Conservation (phyloP, 2,888 invertebrate species). For the Oithona nana region DNA sequence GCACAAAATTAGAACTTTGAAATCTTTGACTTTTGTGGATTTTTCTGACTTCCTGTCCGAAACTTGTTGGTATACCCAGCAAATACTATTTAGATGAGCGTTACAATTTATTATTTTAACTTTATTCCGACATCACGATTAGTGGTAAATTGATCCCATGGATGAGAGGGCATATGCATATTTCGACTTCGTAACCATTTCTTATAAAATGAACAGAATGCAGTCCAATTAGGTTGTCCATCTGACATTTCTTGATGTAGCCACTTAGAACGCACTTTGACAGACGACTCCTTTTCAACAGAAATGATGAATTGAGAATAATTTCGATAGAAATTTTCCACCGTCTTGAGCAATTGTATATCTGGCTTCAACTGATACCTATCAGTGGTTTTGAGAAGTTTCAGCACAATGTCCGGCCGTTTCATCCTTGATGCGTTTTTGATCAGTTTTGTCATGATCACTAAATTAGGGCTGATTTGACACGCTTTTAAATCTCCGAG, state of each 20-base stretch:
- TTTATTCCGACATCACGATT: not conserved
- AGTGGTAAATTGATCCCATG: not conserved
- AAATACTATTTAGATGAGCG: no score
- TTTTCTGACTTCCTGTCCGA: no score
- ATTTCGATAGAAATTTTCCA: not conserved
- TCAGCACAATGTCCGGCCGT: not conserved
- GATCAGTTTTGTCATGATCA: not conserved
- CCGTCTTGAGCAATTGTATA: not conserved
- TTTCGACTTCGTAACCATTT: not conserved
- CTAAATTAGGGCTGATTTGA: not conserved
- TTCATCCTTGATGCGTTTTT: not conserved
- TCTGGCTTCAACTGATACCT: not conserved
- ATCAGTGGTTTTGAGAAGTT: not conserved
- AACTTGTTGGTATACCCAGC: no score
- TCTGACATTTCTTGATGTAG: not conserved
- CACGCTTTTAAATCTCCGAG: conserved; percentile 44
- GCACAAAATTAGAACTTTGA: no score
- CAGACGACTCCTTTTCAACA: not conserved
- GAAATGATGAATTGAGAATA: not conserved
- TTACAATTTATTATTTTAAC: not conserved
- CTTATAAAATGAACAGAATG: not conserved
- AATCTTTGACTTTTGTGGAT: no score
- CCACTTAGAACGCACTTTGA: not conserved
- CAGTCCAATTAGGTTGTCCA: not conserved
- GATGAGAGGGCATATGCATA: not conserved